Base-by-base conservation (phyloP, 2,888 invertebrate genomes). In the Elgonia sp. region DNA sequence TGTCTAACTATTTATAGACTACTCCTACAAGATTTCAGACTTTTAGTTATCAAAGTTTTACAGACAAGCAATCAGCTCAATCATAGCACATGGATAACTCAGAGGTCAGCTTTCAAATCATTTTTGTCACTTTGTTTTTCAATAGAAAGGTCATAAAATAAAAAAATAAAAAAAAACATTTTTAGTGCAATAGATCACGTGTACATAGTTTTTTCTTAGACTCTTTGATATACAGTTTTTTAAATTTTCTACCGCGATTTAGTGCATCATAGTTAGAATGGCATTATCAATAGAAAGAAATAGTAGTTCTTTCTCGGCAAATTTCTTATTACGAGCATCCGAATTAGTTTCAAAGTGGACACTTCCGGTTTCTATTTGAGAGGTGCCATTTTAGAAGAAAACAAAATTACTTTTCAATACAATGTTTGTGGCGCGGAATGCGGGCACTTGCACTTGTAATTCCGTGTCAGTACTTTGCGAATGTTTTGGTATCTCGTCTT, bases 401-500 rank as follows among this genome's bases (percentile, higher is more conserved):
- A 12, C 42, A 42, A 42, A 42, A 42, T 9, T 42, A 42, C 12
- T 42, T 57, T 12, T n/a, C n/a, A n/a, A 60, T n/a, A 12, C 55
- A 21, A 79, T 50, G 50, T 42, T 46, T 67, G 70, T 63, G 77
- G 53, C 18, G 21, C 67, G 76, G 62, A 72, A 84, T 20, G 57
- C 40, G 79, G 76, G 79, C 89, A 89, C 87, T 87, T 85, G 85
- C 87, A 82, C 86, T 87, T 84, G 86, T 29, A 84, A 86, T 81
- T 84, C 57, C 60, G 84, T 91, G 91, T 92, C 92, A 89, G 90
- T 91, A 91, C 89, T 91, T 91, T 92, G 92, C 92, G 92, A 91
- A 92, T 92, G 92, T 91, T 91, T 89, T 89, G 89, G 90, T 90
- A 89, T 89, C 89, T 89, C 89, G 73, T 88, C 87, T 89, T 88